Evolutionary conservation across 2,888 invertebrate species (phyloP).

Genomic region (Drosophila melanosoma): DNA sequence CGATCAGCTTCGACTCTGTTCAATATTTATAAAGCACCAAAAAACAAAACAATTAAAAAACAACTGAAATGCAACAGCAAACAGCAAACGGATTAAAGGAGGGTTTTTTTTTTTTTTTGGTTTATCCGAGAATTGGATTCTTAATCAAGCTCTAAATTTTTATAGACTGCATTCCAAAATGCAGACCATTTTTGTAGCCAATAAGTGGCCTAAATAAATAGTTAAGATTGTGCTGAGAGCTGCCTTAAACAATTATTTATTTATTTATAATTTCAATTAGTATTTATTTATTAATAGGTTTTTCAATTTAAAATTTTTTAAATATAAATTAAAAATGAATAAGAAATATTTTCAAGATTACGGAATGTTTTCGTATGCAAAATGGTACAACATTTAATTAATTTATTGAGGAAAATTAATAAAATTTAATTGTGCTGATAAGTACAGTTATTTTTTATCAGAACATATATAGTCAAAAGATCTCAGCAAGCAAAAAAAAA

Average conservation of each 20-base stretch:
- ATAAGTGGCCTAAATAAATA: neutral
- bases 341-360: no score
- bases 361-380: no score
- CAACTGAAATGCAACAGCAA: constrained; percentile 6
- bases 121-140: neutral
- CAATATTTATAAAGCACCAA: constrained; percentile 37
- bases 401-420: no score
- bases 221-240: neutral
- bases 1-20: constrained; percentile 37
- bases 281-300: no score
- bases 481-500: no score
- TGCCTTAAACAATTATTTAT: neutral
- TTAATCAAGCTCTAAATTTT: neutral
- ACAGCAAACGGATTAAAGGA: neutral
- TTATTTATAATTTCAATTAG: no score
- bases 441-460: no score
- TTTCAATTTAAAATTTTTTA: no score
- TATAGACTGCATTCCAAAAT: neutral
- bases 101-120: neutral
- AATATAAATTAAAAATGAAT: no score
- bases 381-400: no score
- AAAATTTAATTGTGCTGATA: no score
- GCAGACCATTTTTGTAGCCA: neutral
- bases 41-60: neutral
- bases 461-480: no score